Conservation (phyloP, 2,797 vertebrate species). For the Cryptoblepharus egeriae region DNA sequence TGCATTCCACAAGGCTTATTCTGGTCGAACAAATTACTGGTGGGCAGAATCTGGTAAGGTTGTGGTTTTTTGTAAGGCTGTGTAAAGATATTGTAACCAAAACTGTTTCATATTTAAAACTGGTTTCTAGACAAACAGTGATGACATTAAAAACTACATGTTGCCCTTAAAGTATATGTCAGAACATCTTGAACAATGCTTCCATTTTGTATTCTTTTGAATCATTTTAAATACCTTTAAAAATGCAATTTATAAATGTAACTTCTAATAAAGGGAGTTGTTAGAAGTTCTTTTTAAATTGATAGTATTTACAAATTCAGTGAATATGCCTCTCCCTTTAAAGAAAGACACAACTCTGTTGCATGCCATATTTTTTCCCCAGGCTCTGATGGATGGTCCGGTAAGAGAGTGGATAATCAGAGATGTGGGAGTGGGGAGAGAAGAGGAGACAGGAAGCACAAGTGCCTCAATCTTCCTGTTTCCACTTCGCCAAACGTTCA, state of each 20-base stretch:
- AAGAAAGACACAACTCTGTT: neutral
- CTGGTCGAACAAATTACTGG: neutral
- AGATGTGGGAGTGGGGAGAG: neutral
- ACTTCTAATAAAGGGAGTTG: neutral
- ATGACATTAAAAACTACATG: conserved; percentile 7
- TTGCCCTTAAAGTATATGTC: conserved; percentile 22
- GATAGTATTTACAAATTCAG: too few species aligned
- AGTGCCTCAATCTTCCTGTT: neutral
- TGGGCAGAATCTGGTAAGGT: too few species aligned
- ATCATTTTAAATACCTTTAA: conserved; percentile 32
- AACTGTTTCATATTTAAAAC: conserved; percentile 41
- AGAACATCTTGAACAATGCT: conserved; percentile 30
- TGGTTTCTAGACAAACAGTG: conserved; percentile 16
- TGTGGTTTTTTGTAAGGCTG: neutral
- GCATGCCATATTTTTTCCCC: neutral
- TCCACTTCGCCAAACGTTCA: neutral
- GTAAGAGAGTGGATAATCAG: neutral
- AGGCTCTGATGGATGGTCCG: neutral
- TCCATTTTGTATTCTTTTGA: conserved; percentile 44
- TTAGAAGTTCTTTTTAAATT: neutral
- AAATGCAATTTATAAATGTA: neutral
- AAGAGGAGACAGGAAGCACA: neutral
- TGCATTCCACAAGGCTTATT: neutral
- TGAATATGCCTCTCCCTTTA: neutral
- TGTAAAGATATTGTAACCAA: neutral